Conservation (phyloP, 2,888 invertebrate species). For the Chrysolina americana region DNA sequence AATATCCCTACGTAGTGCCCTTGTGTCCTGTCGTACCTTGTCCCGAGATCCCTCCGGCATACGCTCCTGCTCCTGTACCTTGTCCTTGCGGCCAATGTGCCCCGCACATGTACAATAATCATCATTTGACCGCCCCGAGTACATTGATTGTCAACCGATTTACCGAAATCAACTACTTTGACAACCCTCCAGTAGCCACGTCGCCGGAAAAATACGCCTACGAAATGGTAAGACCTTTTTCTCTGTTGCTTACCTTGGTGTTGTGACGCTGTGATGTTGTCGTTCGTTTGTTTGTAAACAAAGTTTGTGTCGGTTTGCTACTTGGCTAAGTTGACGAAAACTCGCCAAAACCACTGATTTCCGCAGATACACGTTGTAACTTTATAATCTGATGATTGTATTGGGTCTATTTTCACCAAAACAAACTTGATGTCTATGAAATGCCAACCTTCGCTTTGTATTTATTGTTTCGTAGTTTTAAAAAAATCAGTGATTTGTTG, state of each 20-base stretch:
- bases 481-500: too few relatives aligned
- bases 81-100: constrained; percentile 75
- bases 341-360: too few relatives aligned
- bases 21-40: constrained; percentile 67
- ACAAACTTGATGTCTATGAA: too few relatives aligned
- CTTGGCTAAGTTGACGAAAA: not conserved
- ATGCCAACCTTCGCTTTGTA: too few relatives aligned
- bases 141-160: constrained; percentile 70
- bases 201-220: constrained; percentile 66
- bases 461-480: too few relatives aligned
- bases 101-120: constrained; percentile 69
- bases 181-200: constrained; percentile 62
- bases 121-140: constrained; percentile 61
- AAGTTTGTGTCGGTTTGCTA: not conserved
- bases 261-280: constrained; percentile 41
- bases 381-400: too few relatives aligned
- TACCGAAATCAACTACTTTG: constrained; percentile 71
- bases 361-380: too few relatives aligned
- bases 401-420: too few relatives aligned
- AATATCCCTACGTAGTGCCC: constrained; percentile 71
- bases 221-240: constrained; percentile 66
- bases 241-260: constrained; percentile 31
- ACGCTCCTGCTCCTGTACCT: constrained; percentile 71
- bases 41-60: constrained; percentile 62
- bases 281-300: constrained; percentile 3